A percentile compares a stretch with the other conserved stretches of the same genome.
Conservation (phyloP, 2,797 vertebrate species). For the Perodicticus potto region DNA sequence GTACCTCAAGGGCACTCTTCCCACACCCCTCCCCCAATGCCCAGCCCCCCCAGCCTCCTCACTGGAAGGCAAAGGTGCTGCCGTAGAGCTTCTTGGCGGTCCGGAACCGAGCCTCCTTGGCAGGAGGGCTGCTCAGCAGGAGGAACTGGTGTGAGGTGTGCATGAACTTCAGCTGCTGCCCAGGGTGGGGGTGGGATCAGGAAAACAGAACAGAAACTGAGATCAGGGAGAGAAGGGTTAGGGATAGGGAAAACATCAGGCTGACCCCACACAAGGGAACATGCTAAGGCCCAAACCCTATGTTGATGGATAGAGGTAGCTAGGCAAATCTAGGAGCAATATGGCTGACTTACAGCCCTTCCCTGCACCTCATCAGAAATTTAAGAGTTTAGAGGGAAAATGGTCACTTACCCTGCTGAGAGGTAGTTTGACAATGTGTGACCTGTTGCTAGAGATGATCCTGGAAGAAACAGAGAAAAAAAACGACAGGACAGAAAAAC, state of each 20-base stretch:
- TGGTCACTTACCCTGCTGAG: constrained; percentile 95
- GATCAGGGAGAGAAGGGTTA: constrained; percentile 82
- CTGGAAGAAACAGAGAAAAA: constrained; percentile 86
- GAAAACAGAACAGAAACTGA: constrained; percentile 75
- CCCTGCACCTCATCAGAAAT: not conserved
- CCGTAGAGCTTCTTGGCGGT: constrained; percentile 99
- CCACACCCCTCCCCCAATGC: not conserved
- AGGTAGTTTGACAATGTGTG: constrained; percentile 99
- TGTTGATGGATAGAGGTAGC: not conserved
- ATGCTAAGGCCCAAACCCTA: not conserved
- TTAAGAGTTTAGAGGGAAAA: not conserved
- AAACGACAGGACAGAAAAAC: constrained; percentile 21
- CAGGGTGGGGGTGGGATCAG: constrained; percentile 76
- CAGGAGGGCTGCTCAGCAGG: constrained; percentile 99
- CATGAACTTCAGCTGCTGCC: constrained; percentile 99
- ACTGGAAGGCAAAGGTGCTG: constrained; percentile 99
- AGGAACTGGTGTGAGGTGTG: constrained; percentile 99
- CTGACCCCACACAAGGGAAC: constrained; percentile 19
- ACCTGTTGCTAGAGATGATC: constrained; percentile 99
- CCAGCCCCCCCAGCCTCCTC: constrained; percentile 86
- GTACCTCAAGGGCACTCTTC: not conserved
- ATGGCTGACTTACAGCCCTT: not conserved
- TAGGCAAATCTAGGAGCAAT: not conserved
- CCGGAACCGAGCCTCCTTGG: constrained; percentile 99
- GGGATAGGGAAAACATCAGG: constrained; percentile 21